Evolutionary conservation across 2,888 invertebrate genomes (phyloP), one percentile per base, ranked within the genome.

Genomic region (Dorcus hopei): DNA sequence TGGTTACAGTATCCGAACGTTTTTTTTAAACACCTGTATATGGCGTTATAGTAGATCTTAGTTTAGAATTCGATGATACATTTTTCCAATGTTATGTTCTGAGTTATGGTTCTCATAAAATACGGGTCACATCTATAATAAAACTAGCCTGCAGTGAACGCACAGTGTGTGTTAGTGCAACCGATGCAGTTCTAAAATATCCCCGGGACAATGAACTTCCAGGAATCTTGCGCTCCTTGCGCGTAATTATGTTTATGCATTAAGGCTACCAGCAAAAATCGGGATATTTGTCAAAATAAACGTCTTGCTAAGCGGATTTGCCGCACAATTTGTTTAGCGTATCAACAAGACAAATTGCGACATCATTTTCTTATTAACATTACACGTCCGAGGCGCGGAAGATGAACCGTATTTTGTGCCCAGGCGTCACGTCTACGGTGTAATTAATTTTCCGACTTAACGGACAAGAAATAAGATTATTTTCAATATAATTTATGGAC

Each of bases 181-280:
- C 48, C 50, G 54, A 52, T 52, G 47, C 52, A 55, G 38, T 55
- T 57, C 57, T 51, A 62, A 62, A 62, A 62, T 62, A 62, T 59
- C 59, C 47, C 40, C 38, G 56, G 57, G 59, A 51, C 62, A 59
- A 62, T 59, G 62, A 62, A 62, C 62, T 57, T 59, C 52, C 59
- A 54, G 59, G 61, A 59, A 62, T 59, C 59, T 33, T 33, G 26
- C 52, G 9, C 50, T 39, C 41, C 45, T 45, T 11, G 23, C 19
- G 45, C 19, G 23, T 19, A 45, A 45, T 23, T 11, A 9, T 45
- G 45, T 45, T 45, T 19, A 19, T 23, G 45, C 45, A 45, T 23
- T 11, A 16, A 23, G 19, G 19, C 19, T 3, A 45, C 45, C 19
- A 45, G 45, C 16, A 23, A 41, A 45, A 45, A 45, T 45, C 45